Evolutionary conservation across 2,797 vertebrate genomes (phyloP).

Genomic region (Lagorchestes hirsutus): DNA sequence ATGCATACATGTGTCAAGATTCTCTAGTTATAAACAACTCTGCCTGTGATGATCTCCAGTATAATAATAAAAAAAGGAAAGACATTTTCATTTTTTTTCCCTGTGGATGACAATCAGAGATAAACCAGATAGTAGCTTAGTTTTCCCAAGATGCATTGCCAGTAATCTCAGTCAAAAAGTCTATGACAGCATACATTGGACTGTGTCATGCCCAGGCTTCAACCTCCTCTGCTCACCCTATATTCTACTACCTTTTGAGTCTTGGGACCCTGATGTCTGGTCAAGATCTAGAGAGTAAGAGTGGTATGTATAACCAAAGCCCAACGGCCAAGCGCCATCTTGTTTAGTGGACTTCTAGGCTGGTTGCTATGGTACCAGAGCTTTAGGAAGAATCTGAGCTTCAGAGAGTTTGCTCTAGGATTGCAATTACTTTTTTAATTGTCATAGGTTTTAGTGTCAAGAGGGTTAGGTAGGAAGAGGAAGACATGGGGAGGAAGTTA

Average conservation of each 20-base stretch:
- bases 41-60: slow-evolving; percentile 6
- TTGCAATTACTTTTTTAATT: neutral
- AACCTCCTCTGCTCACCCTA: neutral
- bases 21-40: slow-evolving; percentile 75
- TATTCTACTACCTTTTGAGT: neutral
- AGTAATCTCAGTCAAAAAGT: slow-evolving; percentile 50
- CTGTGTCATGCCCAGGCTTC: neutral
- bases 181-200: slow-evolving; percentile 1
- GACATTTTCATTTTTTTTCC: slow-evolving; percentile 73
- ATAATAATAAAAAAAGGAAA: slow-evolving; percentile 70
- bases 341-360: neutral
- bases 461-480: neutral
- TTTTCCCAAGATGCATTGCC: slow-evolving; percentile 58
- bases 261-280: neutral
- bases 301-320: slow-evolving; percentile 24
- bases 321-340: neutral
- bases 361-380: neutral
- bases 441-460: neutral
- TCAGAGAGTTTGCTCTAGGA: slow-evolving; percentile 8
- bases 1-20: slow-evolving; percentile 53
- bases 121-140: slow-evolving; percentile 66
- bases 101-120: slow-evolving; percentile 70
- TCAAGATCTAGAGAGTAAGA: slow-evolving; percentile 6
- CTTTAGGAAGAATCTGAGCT: slow-evolving; percentile 42
- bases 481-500: neutral